phyloP scores from a whole-genome alignment of 2,888 invertebrate species.

The Callimorpha dominula region DNA sequence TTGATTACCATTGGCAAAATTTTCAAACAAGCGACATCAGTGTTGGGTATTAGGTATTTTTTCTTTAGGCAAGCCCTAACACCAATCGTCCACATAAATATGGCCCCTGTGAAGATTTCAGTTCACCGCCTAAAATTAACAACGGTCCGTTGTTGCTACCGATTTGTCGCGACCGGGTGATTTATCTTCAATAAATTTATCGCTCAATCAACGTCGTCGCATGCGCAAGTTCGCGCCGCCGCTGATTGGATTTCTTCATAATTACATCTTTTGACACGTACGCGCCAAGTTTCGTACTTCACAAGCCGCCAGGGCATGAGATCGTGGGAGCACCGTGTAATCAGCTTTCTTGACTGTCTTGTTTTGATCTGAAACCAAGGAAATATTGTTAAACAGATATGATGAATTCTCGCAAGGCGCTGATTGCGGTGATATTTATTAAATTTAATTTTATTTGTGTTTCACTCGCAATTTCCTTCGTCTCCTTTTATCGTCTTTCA shows the following conservation, averaged over 20 bases:
- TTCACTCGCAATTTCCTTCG: neutral
- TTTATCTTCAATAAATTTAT: constrained; percentile 84
- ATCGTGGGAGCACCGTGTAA: constrained; percentile 86
- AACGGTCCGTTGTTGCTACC: constrained; percentile 71
- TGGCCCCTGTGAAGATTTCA: constrained; percentile 39
- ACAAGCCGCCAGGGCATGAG: constrained; percentile 79
- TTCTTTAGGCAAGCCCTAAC: neutral
- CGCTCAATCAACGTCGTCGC: constrained; percentile 80
- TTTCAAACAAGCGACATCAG: neutral
- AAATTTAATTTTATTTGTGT: neutral
- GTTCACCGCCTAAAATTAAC: constrained; percentile 58
- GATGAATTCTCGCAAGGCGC: constrained; percentile 26
- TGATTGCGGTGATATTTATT: neutral
- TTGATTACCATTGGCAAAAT: neutral
- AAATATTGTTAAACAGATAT: constrained; percentile 61
- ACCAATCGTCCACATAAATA: constrained; percentile 50
- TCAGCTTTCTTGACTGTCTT: constrained; percentile 84
- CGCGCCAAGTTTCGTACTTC: constrained; percentile 84
- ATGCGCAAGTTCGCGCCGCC: constrained; percentile 73
- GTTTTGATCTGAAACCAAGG: constrained; percentile 75
- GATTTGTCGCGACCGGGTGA: constrained; percentile 81
- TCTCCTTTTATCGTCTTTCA: neutral
- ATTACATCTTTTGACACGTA: constrained; percentile 87
- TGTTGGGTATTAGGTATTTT: neutral
- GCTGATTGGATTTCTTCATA: constrained; percentile 87